A percentile compares a stretch with the other conserved stretches of the same genome.
Evolutionary conservation across 2,113 vertebrate genomes (phyloP).

Genomic region (Trichomycterus rosablanca): DNA sequence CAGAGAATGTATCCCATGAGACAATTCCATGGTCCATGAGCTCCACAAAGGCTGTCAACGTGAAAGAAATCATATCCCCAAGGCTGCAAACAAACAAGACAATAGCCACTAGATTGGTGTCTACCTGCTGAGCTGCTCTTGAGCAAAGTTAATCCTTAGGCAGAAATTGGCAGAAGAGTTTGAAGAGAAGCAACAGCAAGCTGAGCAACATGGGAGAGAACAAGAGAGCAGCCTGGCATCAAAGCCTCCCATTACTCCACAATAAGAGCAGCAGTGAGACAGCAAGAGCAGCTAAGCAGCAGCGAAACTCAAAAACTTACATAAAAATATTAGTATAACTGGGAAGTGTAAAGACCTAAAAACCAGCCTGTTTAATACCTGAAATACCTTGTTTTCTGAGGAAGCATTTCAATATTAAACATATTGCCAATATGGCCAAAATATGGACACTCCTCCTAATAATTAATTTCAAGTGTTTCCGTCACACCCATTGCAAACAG

Average conservation of each 20-base stretch:
- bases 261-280: conserved; percentile 46
- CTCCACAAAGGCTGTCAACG: conserved; percentile 96
- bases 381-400: too few relatives aligned
- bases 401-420: too few relatives aligned
- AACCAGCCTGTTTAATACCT: too few relatives aligned
- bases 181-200: conserved; percentile 10
- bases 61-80: conserved; percentile 96
- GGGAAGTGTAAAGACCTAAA: background rate
- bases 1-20: conserved; percentile 98
- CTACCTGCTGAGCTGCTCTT: conserved; percentile 34
- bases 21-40: conserved; percentile 98
- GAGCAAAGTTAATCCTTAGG: conserved; percentile 26
- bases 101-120: conserved; percentile 56
- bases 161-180: background rate
- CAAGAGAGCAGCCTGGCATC: conserved; percentile 32
- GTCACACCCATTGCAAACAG: too few relatives aligned
- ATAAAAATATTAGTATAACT: conserved; percentile 38
- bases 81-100: conserved; percentile 75
- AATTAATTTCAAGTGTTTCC: too few relatives aligned
- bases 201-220: conserved; percentile 5
- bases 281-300: conserved; percentile 34
- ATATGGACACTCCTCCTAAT: too few relatives aligned
- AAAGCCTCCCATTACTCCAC: conserved; percentile 42
- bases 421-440: too few relatives aligned
- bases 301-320: conserved; percentile 38